Evolutionary conservation across 2,888 invertebrate species (phyloP), one percentile per base, ranked within the genome.

Genomic region (Lithophane leautieri): DNA sequence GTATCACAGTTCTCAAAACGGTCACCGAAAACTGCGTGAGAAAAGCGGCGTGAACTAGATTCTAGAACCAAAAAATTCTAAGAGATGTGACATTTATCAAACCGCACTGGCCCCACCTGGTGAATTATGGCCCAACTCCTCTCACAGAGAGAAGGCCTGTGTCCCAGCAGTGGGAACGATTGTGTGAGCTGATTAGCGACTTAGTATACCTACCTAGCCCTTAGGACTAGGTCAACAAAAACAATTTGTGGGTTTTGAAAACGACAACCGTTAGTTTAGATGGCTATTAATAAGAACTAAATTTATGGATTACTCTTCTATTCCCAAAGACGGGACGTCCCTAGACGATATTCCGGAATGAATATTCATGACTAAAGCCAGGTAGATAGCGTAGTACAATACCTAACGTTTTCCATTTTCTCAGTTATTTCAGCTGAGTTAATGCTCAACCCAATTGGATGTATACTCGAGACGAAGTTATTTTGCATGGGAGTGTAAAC

Each of bases 331-430:
- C 86, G 84, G 87, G 90, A 91, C 89, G 87, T 88, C 89, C 86
- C 81, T 74, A 74, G 85, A 80, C 87, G 87, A 91, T 91, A 91
- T 88, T 88, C 83, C 75, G 74, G 78, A 82, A 92, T 92, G 91
- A 93, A 92, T 92, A 92, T 93, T 92, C 92, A 92, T 90, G 91
- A 89, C 82, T 87, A 81, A 86, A 85, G 83, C 86, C 79, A 86
- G 81, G 74, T 84, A 86, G 81, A 85, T 78, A 86, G 80, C 71
- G 84, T 80, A 86, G 86, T 58, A 83, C 81, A 75, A 74, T 78
- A 61, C 71, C 60, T 79, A 78, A 60, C 12, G 40, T 74, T 82
- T 74, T 77, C 68, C 72, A 58, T 73, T 68, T 76, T 72, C 69
- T 14, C 70, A 70, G 75, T 76, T 80, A 80, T 73, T 75, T 71